These are phyloP conservation scores for Papio anubis DNA, from an alignment of 2,113 vertebrate species.

Conservation along the genomic window DNA sequence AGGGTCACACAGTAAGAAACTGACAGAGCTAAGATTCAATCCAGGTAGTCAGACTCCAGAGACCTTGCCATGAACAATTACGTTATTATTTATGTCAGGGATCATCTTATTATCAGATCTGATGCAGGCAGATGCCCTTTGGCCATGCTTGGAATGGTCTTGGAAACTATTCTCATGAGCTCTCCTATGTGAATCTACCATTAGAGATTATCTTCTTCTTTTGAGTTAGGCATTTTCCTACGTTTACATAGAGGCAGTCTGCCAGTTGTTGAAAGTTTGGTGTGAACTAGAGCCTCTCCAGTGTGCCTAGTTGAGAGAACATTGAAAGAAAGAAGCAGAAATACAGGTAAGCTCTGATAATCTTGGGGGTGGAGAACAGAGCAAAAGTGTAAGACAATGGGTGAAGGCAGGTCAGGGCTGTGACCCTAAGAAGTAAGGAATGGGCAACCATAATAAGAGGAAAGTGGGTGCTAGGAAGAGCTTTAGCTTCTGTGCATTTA, in stretches of 20 bases:
- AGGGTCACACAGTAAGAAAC: background rate
- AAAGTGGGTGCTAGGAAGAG: background rate
- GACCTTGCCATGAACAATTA: background rate
- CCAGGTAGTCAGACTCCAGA: background rate
- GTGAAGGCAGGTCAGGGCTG: background rate
- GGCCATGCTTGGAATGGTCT: background rate
- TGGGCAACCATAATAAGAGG: background rate
- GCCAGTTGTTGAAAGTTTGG: background rate
- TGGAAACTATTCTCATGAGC: background rate
- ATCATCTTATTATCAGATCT: background rate
- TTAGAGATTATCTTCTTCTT: background rate
- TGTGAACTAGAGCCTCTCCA: background rate
- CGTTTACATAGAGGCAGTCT: background rate
- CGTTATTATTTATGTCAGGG: background rate
- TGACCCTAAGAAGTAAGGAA: background rate
- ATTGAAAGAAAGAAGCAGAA: background rate
- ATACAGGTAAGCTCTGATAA: background rate
- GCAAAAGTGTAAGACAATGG: background rate
- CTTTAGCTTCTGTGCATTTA: background rate
- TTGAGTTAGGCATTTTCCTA: background rate
- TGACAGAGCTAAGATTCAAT: background rate
- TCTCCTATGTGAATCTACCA: background rate
- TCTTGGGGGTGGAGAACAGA: background rate
- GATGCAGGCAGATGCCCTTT: background rate
- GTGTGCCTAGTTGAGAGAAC: background rate